Conservation (phyloP, 2,888 invertebrate species). For the Bhutanitis thaidina region DNA sequence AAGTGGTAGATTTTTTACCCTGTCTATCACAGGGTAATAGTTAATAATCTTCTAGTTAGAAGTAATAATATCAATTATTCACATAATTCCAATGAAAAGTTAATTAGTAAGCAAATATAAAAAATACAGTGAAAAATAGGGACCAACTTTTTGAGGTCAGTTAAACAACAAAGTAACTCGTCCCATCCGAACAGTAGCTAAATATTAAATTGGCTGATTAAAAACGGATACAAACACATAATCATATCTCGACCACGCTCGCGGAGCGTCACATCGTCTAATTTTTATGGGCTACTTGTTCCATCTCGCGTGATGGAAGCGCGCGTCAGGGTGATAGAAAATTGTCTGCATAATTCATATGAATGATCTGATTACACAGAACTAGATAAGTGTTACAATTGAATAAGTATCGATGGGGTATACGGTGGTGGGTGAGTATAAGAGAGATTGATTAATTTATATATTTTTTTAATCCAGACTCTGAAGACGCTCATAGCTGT, state of each 20-base stretch:
- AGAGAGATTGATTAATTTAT: too few relatives aligned
- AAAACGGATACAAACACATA: conserved; percentile 21
- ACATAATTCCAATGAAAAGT: too few relatives aligned
- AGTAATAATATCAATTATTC: too few relatives aligned
- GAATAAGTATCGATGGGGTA: conserved; percentile 13
- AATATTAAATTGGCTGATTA: conserved; percentile 2
- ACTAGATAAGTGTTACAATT: conserved; percentile 11
- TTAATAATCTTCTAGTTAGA: too few relatives aligned
- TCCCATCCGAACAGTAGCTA: not conserved
- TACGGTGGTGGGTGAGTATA: too few relatives aligned
- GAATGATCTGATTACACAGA: conserved; percentile 8
- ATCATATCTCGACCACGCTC: not conserved
- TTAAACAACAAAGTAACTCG: not conserved
- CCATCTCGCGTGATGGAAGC: conserved; percentile 25
- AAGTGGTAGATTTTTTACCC: too few relatives aligned
- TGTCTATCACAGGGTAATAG: too few relatives aligned
- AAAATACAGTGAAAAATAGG: too few relatives aligned
- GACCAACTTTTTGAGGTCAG: too few relatives aligned
- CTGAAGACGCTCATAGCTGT: too few relatives aligned
- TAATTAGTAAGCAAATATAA: too few relatives aligned
- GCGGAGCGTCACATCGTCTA: conserved; percentile 28
- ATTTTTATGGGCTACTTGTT: conserved; percentile 36
- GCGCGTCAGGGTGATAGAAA: conserved; percentile 8
- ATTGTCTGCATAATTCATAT: conserved; percentile 24
- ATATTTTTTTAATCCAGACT: too few relatives aligned